Evolutionary conservation across 2,797 vertebrate genomes (phyloP), one percentile per base, ranked within the genome.

Genomic region (Aulostomus chinensis): DNA sequence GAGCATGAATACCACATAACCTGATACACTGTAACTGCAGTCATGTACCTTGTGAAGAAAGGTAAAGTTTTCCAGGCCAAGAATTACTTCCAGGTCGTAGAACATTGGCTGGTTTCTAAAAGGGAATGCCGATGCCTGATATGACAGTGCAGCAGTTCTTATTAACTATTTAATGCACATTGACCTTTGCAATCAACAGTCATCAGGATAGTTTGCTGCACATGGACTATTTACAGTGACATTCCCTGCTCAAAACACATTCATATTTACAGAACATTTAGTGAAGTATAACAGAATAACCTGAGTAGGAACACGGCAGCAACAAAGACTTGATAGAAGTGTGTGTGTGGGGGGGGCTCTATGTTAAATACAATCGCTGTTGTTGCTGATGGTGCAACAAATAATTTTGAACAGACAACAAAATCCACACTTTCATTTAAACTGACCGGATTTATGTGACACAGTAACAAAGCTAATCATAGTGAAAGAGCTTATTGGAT

Each of bases 21-120:
- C 16, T 51, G 15, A 46, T 41, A 38, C 49, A 78, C 52, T 75
- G 72, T 72, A 58, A 62, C 45, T 68, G 61, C 52, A 60, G 31
- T 38, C 17, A 54, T 40, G 46, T 50, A 41, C 46, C 58, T 64
- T 53, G 21, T 12, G 41, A 36, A 35, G 33, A 51, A 37, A 21
- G 26, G 8, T 26, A 7, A 4, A 8, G 28, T 32, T 56, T 52
- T 65, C 26, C 29, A 37, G 59, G 34, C 32, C 14, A 25, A 33
- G 52, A 42, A 50, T n/a, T 32, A 32, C 7, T 11, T n/a, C n/a
- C n/a, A n/a, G n/a, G n/a, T n/a, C 9, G 9, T 25, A 25, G 9
- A 25, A 25, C 24, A 25, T 9, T n/a, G n/a, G n/a, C n/a, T n/a
- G n/a, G n/a, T n/a, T n/a, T n/a, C n/a, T n/a, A n/a, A n/a, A n/a